These are phyloP conservation scores for Lophotis ruficrista DNA, from an alignment of 2,113 vertebrate species.

Conservation along the genomic window DNA sequence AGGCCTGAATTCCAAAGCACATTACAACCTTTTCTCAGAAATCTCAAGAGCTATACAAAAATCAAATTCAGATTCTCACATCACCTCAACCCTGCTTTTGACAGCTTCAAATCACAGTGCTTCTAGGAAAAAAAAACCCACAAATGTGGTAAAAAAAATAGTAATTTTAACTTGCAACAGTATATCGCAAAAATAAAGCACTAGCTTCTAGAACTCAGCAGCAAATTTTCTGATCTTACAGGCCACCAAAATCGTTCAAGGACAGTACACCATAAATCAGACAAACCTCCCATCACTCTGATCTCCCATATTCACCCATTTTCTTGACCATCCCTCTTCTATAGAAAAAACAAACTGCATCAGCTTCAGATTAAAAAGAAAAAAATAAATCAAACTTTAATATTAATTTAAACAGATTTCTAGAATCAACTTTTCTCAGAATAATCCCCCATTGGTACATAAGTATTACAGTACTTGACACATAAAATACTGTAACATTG, in stretches of 20 bases:
- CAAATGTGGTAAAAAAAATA: neutral
- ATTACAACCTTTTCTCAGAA: neutral
- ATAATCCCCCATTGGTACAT: neutral
- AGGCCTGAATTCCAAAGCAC: neutral
- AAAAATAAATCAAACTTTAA: neutral
- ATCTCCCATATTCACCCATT: neutral
- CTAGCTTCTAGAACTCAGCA: neutral
- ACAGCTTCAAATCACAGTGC: fast-evolving
- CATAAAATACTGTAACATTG: neutral
- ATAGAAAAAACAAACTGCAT: neutral
- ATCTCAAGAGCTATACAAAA: neutral
- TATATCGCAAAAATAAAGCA: neutral
- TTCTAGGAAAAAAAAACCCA: neutral
- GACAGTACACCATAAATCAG: neutral
- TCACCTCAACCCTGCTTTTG: neutral
- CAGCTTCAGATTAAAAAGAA: neutral
- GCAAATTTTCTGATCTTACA: neutral
- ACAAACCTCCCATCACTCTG: neutral
- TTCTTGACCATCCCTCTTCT: neutral
- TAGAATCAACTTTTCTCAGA: neutral
- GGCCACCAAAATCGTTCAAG: neutral
- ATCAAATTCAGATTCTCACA: neutral
- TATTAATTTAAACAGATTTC: neutral
- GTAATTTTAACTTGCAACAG: neutral
- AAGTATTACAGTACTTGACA: neutral